Evolutionary conservation across 1,140 invertebrate genomes (phyloP), one percentile per base, ranked within the genome.

Genomic region (Teleopsis dalmanni): DNA sequence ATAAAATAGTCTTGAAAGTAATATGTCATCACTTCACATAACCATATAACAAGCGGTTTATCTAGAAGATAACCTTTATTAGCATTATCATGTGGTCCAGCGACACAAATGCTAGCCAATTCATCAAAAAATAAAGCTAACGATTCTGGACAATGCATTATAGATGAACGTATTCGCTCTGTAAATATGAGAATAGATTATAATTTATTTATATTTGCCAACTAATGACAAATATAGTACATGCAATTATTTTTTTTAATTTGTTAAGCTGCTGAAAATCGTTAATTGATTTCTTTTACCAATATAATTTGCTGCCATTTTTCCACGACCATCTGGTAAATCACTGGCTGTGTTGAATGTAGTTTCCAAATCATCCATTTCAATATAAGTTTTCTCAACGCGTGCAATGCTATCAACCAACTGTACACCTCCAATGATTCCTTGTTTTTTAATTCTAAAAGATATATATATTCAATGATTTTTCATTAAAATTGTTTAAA

Each of bases 81-180:
- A 11, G 52, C 23, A 48, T 45, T 18, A 38, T 51, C 49, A 33
- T 43, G 18, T 21, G 48, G 46, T 54, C 63, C 61, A 55, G 72
- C 60, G 22, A 64, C 62, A 41, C 85, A 71, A 36, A 86, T 70
- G 46, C 73, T 69, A 11, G 79, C 76, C 22, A 89, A 62, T 62
- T 86, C 81, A 72, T 89, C 86, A 62, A 84, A 87, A 59, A 83
- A 86, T 16, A 87, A 71, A 16, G 78, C 80, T 53, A 80, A 69
- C 40, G 76, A 73, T 50, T 80, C 76, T 2, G 79, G 72, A 44
- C 55, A 65, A 34, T 55, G 56, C 8, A 52, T 48, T 26, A 63
- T 59, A 9, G 66, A 57, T 19, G 58, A 61, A 31, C 63, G 60
- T 1, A 66, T 62, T 27, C 72, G 58, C 27, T 60, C 69, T 65